A percentile compares a stretch with the other conserved stretches of the same genome.
Conservation (phyloP, 2,797 vertebrate genomes). For the Distichodus sexfasciatus region DNA sequence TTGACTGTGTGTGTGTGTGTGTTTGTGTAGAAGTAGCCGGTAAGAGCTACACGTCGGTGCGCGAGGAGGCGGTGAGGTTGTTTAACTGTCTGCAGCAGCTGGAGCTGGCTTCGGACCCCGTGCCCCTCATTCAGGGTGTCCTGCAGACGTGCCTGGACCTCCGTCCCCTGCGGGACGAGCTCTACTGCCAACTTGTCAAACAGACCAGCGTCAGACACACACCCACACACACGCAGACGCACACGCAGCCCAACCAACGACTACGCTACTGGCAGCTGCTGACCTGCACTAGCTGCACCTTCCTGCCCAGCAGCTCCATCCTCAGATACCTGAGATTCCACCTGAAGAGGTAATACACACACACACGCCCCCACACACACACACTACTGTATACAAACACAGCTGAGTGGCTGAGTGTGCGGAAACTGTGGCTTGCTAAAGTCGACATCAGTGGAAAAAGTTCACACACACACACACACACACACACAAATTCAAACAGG, state of each 20-base stretch:
- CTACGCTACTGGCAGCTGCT: slow-evolving; percentile 97
- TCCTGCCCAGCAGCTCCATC: slow-evolving; percentile 82
- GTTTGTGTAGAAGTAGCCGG: slow-evolving; percentile 52
- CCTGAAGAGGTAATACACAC: slow-evolving; percentile 81
- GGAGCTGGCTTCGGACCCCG: slow-evolving; percentile 79
- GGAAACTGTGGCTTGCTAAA: slow-evolving; percentile 26
- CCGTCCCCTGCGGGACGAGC: slow-evolving; percentile 88
- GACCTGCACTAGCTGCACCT: slow-evolving; percentile 97
- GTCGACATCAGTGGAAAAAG: slow-evolving; percentile 37
- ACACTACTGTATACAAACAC: not conserved
- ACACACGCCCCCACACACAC: not conserved
- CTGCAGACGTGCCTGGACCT: slow-evolving; percentile 96
- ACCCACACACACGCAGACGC: slow-evolving; percentile 19
- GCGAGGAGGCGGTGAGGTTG: slow-evolving; percentile 91
- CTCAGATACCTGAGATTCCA: slow-evolving; percentile 89
- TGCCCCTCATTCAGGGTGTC: slow-evolving; percentile 92
- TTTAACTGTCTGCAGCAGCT: slow-evolving; percentile 95
- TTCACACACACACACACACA: not conserved
- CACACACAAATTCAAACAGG: slow-evolving; percentile 45
- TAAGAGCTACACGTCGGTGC: slow-evolving; percentile 84
- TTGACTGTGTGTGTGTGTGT: not conserved
- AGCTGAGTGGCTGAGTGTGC: slow-evolving; percentile 23
- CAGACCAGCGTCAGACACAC: slow-evolving; percentile 85
- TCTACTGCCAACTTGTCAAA: slow-evolving; percentile 97
- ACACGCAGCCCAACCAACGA: slow-evolving; percentile 75